Base-by-base conservation (phyloP, 2,797 vertebrate genomes). In the Mallotus villosus region DNA sequence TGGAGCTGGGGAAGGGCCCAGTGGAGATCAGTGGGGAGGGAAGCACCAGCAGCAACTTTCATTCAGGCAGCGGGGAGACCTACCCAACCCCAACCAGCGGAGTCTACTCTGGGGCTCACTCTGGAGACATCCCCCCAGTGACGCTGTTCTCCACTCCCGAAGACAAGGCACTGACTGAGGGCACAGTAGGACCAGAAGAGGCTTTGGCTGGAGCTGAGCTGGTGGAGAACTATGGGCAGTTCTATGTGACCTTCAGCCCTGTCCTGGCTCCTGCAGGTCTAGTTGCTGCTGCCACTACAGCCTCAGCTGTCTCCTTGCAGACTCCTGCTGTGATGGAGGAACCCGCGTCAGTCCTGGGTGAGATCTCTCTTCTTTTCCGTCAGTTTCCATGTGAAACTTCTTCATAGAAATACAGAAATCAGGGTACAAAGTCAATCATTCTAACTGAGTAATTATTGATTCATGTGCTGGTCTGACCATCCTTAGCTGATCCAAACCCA, bases 1-100 rank as follows among this genome's bases (percentile, higher is more conserved):
- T 92, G 75, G 95, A 96, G 83, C 83, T 95, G 0, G 92, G 91
- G 59, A 92, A 91, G 51, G 90, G 88, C 25, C 90, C 86, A 34
- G 81, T 73, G 86, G 92, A 91, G 82, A 81, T 87, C 79, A 92
- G 84, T 21, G 77, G 75, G 76, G 89, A 89, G 75, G 84, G 71
- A 78, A 84, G 79, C 57, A 32, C 73, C 19, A 70, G 80, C 62
- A 89, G 89, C 21, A 84, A 87, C 27, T 67, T 83, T 74, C 78
- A 83, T 72, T 86, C 86, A 2, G 82, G 82, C 5, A 83, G 84
- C 3, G 83, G 81, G 55, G 85, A 93, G 8, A 82, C 84, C 1
- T 11, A 62, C 62, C 37, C 55, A 25, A 76, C 77, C 79, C 74
- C 79, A 64, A 32, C 84, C 75, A 90, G 89, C 21, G 79, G 65